Evolutionary conservation across 1,140 invertebrate species (phyloP).

Genomic region (Drosophila nigromelanica): DNA sequence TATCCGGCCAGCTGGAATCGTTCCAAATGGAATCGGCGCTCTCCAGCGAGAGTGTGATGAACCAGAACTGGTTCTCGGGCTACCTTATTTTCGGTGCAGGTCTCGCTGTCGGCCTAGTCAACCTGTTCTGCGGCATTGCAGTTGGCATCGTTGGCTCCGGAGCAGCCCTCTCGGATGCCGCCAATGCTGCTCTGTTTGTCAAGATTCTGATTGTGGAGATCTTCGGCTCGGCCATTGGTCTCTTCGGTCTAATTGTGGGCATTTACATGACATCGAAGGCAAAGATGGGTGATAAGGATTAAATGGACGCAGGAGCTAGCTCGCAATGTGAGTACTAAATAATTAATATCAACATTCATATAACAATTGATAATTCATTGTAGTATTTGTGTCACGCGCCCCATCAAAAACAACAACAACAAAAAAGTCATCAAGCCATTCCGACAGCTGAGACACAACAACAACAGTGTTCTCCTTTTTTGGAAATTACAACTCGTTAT

Average conservation of each 20-base stretch:
- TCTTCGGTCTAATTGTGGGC: constrained; percentile 99
- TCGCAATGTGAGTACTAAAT: constrained; percentile 44
- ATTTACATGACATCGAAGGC: constrained; percentile 94
- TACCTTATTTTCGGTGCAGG: constrained; percentile 98
- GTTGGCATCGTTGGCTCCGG: constrained; percentile 98
- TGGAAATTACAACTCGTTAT: constrained; percentile 70
- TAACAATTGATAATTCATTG: constrained; percentile 17
- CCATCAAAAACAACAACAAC: constrained; percentile 44
- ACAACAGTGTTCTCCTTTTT: constrained; percentile 65
- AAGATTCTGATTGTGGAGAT: constrained; percentile 99
- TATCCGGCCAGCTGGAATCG: constrained; percentile 91
- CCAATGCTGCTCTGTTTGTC: constrained; percentile 96
- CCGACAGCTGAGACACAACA: constrained; percentile 51
- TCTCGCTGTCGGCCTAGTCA: constrained; percentile 95
- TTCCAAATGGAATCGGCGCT: constrained; percentile 83
- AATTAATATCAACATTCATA: background rate
- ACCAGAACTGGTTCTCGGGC: constrained; percentile 90
- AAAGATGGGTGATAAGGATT: constrained; percentile 86
- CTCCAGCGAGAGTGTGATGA: constrained; percentile 73
- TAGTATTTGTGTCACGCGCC: constrained; percentile 50
- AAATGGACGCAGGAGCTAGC: constrained; percentile 25
- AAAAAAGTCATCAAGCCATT: constrained; percentile 68
- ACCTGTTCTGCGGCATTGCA: constrained; percentile 97
- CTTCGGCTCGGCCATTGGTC: constrained; percentile 98
- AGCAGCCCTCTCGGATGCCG: constrained; percentile 97